Conservation (phyloP, 2,888 invertebrate genomes). For the Acheta domesticus region DNA sequence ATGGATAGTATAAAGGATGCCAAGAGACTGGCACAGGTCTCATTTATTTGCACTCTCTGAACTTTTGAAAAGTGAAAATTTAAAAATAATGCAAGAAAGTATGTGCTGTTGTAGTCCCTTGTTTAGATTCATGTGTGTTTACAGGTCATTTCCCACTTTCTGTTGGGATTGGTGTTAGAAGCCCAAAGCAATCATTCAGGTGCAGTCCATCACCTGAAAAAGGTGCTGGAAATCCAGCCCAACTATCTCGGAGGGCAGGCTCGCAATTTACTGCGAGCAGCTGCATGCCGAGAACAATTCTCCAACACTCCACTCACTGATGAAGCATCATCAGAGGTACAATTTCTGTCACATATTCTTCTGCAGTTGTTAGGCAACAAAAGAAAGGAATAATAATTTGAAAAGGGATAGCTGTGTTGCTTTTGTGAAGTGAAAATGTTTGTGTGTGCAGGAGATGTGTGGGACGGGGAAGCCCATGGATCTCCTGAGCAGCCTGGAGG, state of each 20-base stretch:
- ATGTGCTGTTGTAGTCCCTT: no score
- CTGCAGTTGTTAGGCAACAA: no score
- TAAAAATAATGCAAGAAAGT: no score
- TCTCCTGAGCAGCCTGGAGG: slow-evolving; percentile 23
- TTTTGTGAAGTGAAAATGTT: no score
- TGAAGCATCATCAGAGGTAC: background rate
- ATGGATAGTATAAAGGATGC: no score
- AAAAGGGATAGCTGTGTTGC: no score
- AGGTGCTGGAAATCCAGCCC: slow-evolving; percentile 55
- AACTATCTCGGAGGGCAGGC: slow-evolving; percentile 51
- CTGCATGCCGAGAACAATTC: slow-evolving; percentile 31
- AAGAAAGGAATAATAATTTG: no score
- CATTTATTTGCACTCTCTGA: no score
- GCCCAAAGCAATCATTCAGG: slow-evolving; percentile 61
- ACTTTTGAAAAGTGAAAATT: no score
- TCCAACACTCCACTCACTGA: background rate
- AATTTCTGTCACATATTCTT: background rate
- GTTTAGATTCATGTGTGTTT: no score
- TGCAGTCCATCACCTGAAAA: slow-evolving; percentile 61
- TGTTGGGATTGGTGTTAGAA: slow-evolving; percentile 61
- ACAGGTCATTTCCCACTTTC: slow-evolving; percentile 68
- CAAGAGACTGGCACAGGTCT: no score
- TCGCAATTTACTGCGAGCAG: slow-evolving; percentile 47
- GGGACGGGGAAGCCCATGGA: slow-evolving; percentile 25
- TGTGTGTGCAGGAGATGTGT: slow-evolving; percentile 32